Evolutionary conservation across 2,888 invertebrate species (phyloP), one percentile per base, ranked within the genome.

Genomic region (Eulithis prunata): DNA sequence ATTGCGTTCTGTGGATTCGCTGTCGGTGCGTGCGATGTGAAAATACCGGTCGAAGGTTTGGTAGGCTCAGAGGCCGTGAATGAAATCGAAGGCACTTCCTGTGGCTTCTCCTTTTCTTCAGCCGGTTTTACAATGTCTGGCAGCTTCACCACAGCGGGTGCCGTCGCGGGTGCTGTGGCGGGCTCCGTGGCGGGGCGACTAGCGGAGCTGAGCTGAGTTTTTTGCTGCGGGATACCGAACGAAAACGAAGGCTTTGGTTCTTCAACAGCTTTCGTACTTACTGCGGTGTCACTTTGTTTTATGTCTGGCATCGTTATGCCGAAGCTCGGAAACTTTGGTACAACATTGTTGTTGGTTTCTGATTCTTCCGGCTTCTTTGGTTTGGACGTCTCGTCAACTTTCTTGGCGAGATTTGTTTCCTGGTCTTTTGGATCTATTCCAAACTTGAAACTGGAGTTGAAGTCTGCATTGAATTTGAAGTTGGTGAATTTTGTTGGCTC

Each of bases 331-430:
- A 80, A 75, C 73, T 85, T 84, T 45, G 84, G 62, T 51, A 89
- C 68, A 60, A 79, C 72, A 75, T 89, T 90, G 64, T 91, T 90
- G 72, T 90, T 90, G 5, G 84, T 84, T 79, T 89, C 90, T 0
- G 82, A 80, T 70, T 83, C 79, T 67, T 82, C 79, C 21, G 66
- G 47, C 72, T 77, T 80, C 54, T 61, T 67, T 28, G 67, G 21
- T 54, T 69, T 69, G 36, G 72, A 32, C 32, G 66, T 57, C 45
- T 77, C 80, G n/a, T 54, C 14, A 0, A 70, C 46, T 21, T 68
- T 70, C 55, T 78, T 78, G n/a, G 72, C 62, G 14, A 76, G 69
- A 11, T 70, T 78, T 47, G 70, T 69, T 68, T 80, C 79, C 71
- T 85, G 80, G 4, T 68, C 69, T 66, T 82, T 80, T 0, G 81